Evolutionary conservation across 2,113 vertebrate species (phyloP).

Genomic region (Rana temporaria): DNA sequence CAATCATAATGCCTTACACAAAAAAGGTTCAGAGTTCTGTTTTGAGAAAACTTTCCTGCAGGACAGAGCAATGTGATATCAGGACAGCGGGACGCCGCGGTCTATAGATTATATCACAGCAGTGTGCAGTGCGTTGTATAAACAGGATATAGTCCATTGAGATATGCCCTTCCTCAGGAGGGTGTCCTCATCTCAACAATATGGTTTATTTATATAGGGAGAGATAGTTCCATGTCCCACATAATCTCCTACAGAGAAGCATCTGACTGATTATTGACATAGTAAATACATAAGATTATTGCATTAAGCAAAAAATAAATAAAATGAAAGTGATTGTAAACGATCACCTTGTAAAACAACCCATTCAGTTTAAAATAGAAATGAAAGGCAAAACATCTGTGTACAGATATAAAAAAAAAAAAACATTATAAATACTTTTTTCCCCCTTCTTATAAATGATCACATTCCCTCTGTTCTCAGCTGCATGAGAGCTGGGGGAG

Average conservation of each 20-base stretch:
- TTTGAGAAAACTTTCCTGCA: neutral
- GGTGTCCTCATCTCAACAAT: conserved; percentile 6
- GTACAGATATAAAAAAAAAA: too few species aligned
- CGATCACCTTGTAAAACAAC: too few species aligned
- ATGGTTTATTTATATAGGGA: conserved; percentile 41
- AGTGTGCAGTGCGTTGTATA: neutral
- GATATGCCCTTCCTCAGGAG: conserved; percentile 5
- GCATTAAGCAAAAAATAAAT: neutral
- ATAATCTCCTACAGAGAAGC: conserved; percentile 28
- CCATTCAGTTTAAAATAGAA: too few species aligned
- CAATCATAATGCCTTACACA: neutral
- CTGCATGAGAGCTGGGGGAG: too few species aligned
- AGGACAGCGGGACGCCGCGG: neutral
- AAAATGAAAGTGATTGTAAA: too few species aligned
- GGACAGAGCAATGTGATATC: neutral
- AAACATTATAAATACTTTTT: too few species aligned
- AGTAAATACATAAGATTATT: conserved; percentile 15
- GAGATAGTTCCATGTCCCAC: conserved; percentile 24
- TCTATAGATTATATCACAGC: neutral
- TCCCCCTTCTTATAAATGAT: too few species aligned
- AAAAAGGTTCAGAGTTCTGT: neutral
- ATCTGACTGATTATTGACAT: conserved; percentile 33
- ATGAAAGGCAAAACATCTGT: too few species aligned
- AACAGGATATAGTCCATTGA: conserved; percentile 44
- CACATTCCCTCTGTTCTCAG: too few species aligned